Evolutionary conservation across 2,113 vertebrate species (phyloP).

Genomic region (Azemiops feae): DNA sequence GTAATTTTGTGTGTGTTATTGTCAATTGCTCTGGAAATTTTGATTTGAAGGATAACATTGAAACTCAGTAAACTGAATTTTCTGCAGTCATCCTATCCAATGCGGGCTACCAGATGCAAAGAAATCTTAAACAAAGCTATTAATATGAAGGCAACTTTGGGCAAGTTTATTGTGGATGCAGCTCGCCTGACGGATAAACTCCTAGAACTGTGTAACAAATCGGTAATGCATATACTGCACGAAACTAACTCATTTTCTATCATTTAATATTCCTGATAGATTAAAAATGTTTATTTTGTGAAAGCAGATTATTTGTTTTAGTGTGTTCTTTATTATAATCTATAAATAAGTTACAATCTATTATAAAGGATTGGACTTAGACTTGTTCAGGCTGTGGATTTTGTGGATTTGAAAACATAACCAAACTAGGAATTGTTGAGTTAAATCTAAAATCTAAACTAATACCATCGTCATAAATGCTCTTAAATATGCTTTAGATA

Average conservation of each 20-base stretch:
- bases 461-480: background rate
- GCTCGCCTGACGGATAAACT: conserved; percentile 92
- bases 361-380: background rate
- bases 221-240: conserved; percentile 68
- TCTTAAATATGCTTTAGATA: background rate
- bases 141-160: conserved; percentile 84
- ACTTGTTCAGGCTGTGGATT: background rate
- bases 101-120: conserved; percentile 92
- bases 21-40: background rate
- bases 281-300: background rate
- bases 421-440: background rate
- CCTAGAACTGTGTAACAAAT: conserved; percentile 94
- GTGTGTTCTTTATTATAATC: background rate
- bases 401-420: background rate
- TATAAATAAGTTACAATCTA: background rate
- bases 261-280: background rate
- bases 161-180: conserved; percentile 92
- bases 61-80: conserved; percentile 7
- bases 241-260: background rate
- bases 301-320: background rate
- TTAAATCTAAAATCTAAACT: background rate
- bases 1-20: background rate
- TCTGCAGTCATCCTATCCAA: conserved; percentile 90
- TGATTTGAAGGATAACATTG: background rate
- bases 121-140: conserved; percentile 91